These are phyloP conservation scores for Eupristina koningsbergeri DNA, from an alignment of 1,140 invertebrate species.

Conservation along the genomic window DNA sequence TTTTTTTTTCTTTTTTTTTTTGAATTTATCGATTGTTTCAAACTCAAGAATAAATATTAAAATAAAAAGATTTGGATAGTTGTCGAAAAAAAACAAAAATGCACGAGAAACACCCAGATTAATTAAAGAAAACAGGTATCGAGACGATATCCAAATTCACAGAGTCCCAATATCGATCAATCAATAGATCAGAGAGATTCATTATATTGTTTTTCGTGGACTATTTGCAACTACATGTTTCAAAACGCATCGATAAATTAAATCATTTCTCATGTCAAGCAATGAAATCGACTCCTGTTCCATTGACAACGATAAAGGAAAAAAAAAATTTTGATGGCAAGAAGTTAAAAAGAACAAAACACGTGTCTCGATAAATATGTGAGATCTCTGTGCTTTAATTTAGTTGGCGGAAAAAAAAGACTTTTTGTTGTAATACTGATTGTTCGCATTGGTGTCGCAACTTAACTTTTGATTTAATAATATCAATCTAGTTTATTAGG, in stretches of 20 bases:
- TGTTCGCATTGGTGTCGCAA: not conserved
- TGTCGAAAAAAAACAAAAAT: constrained; percentile 19
- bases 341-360: too few species aligned
- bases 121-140: constrained; percentile 44
- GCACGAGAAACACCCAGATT: not conserved
- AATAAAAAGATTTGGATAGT: not conserved
- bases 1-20: too few species aligned
- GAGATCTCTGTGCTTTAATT: too few species aligned
- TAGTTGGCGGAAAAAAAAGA: not conserved
- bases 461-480: not conserved
- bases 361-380: too few species aligned
- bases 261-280: constrained; percentile 24
- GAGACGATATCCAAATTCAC: constrained; percentile 8
- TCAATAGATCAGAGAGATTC: constrained; percentile 28
- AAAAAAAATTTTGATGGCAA: not conserved
- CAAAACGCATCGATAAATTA: constrained; percentile 30
- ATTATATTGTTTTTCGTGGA: constrained; percentile 5
- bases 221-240: not conserved
- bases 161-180: constrained; percentile 29
- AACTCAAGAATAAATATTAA: not conserved
- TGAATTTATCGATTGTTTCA: too few species aligned
- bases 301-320: not conserved
- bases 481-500: not conserved
- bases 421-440: not conserved
- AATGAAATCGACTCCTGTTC: constrained; percentile 2